Conservation (phyloP, 2,113 vertebrate species). For the Uria lomvia region DNA sequence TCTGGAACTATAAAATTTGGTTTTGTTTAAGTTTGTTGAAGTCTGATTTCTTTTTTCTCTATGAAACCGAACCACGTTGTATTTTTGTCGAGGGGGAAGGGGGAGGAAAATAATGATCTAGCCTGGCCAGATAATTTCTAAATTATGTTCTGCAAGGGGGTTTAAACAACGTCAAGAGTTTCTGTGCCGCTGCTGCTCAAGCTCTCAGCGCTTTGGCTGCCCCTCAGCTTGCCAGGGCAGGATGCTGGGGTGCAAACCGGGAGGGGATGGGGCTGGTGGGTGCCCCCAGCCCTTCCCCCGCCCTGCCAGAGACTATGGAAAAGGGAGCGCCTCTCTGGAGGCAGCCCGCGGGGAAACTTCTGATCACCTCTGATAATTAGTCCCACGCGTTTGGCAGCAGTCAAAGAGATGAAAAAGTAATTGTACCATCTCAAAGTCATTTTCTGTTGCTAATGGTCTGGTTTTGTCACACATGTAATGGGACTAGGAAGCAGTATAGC, state of each 20-base stretch:
- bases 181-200: not conserved
- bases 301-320: not conserved
- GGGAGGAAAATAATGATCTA: not conserved
- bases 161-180: not conserved
- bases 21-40: not conserved
- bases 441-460: not conserved
- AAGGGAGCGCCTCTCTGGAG: not conserved
- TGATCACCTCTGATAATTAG: not conserved
- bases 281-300: no score
- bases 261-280: not conserved
- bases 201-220: not conserved
- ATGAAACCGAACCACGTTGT: rapidly evolving
- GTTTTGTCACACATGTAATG: not conserved
- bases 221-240: not conserved
- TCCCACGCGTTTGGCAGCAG: not conserved
- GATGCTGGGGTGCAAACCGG: not conserved
- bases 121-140: not conserved
- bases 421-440: not conserved
- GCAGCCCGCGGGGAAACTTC: rapidly evolving
- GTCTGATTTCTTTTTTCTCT: not conserved
- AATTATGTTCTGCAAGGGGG: not conserved
- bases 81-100: not conserved
- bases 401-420: not conserved
- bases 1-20: not conserved
- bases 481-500: not conserved